phyloP scores from a whole-genome alignment of 2,888 invertebrate species.

The Dynastes hyllus region DNA sequence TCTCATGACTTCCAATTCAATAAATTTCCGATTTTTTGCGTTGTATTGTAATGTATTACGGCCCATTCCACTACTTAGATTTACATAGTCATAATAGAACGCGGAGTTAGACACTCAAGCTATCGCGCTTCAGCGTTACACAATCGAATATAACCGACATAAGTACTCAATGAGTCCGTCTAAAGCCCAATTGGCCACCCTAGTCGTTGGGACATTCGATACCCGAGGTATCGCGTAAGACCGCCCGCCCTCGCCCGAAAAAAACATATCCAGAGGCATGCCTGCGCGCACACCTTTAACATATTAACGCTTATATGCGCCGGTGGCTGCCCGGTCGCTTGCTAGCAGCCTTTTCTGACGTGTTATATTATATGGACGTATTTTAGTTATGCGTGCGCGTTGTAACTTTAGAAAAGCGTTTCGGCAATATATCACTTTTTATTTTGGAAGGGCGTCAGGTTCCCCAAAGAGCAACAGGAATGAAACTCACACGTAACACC shows the following conservation, averaged over 20 bases:
- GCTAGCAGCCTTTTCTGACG: neutral
- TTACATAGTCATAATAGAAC: too few species aligned
- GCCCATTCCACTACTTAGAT: too few species aligned
- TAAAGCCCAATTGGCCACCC: conserved; percentile 48
- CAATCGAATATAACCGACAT: too few species aligned
- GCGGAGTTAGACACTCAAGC: too few species aligned
- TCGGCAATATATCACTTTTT: conserved; percentile 42
- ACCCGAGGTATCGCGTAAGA: conserved; percentile 42
- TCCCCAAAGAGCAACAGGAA: conserved; percentile 22
- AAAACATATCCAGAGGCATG: conserved; percentile 28
- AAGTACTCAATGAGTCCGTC: too few species aligned
- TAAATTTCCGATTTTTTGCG: too few species aligned
- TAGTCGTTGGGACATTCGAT: conserved; percentile 49
- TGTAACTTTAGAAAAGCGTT: conserved; percentile 36
- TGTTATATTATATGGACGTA: conserved; percentile 25
- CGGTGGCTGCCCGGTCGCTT: too few species aligned
- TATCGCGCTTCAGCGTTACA: too few species aligned
- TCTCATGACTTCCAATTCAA: too few species aligned
- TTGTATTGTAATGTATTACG: too few species aligned
- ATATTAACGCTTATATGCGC: conserved; percentile 35
- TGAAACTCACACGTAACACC: neutral
- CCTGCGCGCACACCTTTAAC: conserved; percentile 41
- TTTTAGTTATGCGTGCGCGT: conserved; percentile 19
- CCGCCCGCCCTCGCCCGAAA: conserved; percentile 35
- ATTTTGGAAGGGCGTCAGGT: conserved; percentile 39